Conservation (phyloP, 1,140 invertebrate species). For the Oedothorax gibbosus region DNA sequence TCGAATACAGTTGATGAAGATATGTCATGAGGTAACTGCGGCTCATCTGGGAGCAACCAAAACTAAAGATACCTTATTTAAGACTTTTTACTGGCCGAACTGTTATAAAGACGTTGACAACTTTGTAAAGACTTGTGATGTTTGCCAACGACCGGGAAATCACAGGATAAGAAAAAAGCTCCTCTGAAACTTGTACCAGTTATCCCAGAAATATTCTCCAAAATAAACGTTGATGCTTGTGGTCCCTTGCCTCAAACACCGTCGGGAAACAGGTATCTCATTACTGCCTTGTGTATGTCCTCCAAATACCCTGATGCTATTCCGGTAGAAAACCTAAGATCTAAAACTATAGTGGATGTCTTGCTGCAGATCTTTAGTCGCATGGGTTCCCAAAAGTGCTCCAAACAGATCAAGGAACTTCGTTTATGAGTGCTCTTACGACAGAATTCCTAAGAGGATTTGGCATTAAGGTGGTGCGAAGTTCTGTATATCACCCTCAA, state of each 20-base stretch:
- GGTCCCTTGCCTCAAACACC: neutral
- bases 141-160: neutral
- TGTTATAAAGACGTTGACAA: constrained; percentile 6
- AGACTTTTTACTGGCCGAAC: constrained; percentile 4
- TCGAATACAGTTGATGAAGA: neutral
- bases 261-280: constrained; percentile 4
- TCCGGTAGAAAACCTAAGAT: neutral
- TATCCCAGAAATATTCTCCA: constrained; percentile 13
- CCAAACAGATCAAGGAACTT: neutral
- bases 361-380: neutral
- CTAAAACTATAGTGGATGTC: neutral
- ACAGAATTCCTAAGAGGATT: constrained; percentile 1
- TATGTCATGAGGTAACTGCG: neutral
- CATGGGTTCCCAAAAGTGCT: neutral
- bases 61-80: constrained; percentile 2
- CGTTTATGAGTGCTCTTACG: neutral
- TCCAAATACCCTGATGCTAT: constrained; percentile 12
- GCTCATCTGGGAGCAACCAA: neutral
- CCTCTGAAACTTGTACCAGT: constrained; percentile 7
- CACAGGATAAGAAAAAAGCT: neutral
- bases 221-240: constrained; percentile 21
- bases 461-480: constrained; percentile 16
- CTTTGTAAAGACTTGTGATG: constrained; percentile 12
- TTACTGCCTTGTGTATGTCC: constrained; percentile 6
- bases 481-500: constrained; percentile 22